These are phyloP conservation scores for Pogonocichla stellata DNA, from an alignment of 2,113 vertebrate species.

Conservation along the genomic window DNA sequence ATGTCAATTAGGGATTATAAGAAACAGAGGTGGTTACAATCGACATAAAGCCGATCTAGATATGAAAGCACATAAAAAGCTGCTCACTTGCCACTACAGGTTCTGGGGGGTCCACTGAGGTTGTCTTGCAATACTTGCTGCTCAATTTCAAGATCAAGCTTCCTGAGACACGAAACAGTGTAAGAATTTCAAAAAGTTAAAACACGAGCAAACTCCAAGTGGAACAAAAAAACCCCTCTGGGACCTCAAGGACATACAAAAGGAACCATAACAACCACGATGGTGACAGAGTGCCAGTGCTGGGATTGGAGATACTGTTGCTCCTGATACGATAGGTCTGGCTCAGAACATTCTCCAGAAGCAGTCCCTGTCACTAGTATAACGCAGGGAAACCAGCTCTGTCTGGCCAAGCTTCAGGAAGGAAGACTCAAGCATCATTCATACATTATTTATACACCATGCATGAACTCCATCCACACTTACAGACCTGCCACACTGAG, in stretches of 20 bases:
- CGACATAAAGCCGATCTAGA: not conserved
- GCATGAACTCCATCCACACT: not conserved
- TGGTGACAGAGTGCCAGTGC: not conserved
- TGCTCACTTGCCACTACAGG: not conserved
- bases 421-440: not conserved
- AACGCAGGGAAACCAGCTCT: not conserved
- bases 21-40: not conserved
- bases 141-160: not conserved
- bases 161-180: not conserved
- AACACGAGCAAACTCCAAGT: not conserved
- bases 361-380: not conserved
- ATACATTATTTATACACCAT: not conserved
- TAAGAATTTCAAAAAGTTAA: not conserved
- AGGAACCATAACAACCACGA: not conserved
- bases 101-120: not conserved
- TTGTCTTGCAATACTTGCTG: not conserved
- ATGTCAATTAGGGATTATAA: not conserved
- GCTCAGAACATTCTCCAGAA: not conserved
- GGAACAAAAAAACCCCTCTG: not conserved
- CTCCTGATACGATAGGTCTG: not conserved
- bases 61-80: not conserved
- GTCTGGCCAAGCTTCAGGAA: not conserved
- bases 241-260: not conserved
- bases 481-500: not conserved
- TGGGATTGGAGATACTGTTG: not conserved